phyloP scores from a whole-genome alignment of 2,888 invertebrate species.

The Choreutis nemorana region DNA sequence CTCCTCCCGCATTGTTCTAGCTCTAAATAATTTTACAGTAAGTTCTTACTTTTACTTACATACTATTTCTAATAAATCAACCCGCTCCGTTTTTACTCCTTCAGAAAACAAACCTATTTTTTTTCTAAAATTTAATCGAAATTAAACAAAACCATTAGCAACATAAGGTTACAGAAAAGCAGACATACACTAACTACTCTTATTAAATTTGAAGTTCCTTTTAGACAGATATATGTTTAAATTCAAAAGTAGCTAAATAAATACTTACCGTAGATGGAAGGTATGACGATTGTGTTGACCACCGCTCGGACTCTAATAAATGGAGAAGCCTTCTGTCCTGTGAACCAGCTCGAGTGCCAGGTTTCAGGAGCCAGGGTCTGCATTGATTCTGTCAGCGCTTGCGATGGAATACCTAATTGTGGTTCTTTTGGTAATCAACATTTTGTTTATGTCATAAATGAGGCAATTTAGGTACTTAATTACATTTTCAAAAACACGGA shows the following conservation, averaged over 20 bases:
- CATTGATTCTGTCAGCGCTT: constrained; percentile 38
- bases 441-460: background rate
- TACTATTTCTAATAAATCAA: too few relatives aligned
- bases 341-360: constrained; percentile 38
- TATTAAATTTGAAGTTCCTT: background rate
- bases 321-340: constrained; percentile 19
- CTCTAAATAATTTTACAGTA: constrained; percentile 43
- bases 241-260: background rate
- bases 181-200: too few relatives aligned
- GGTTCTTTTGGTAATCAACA: constrained; percentile 32
- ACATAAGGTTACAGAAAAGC: too few relatives aligned
- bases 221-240: background rate
- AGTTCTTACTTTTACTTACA: too few relatives aligned
- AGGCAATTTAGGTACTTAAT: background rate
- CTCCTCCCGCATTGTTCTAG: constrained; percentile 39
- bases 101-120: too few relatives aligned
- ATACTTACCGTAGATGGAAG: constrained; percentile 23
- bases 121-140: too few relatives aligned
- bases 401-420: constrained; percentile 52
- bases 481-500: background rate
- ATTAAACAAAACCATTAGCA: too few relatives aligned
- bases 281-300: constrained; percentile 39
- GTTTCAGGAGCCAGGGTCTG: constrained; percentile 42
- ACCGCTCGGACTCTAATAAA: constrained; percentile 27
- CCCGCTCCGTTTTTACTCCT: too few relatives aligned